These are phyloP conservation scores for Triplophysa tibetana DNA, from an alignment of 2,113 vertebrate genomes.

Conservation along the genomic window DNA sequence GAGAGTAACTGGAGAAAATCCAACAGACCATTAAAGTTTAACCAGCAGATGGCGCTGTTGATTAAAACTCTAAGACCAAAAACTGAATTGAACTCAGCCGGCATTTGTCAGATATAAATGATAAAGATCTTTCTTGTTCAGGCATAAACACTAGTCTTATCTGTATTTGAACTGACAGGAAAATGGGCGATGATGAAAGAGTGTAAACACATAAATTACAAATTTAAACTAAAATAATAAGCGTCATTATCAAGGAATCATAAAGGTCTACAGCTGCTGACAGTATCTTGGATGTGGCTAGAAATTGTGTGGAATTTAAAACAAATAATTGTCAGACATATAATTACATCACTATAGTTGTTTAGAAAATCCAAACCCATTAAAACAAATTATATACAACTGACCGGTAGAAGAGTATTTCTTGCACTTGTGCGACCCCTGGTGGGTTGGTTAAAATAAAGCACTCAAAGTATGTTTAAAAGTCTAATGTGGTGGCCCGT, in stretches of 20 bases:
- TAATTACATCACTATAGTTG: no score
- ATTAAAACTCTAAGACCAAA: slow-evolving; percentile 4
- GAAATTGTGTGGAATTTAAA: no score
- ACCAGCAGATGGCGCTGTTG: slow-evolving; percentile 53
- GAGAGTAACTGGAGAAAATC: neutral
- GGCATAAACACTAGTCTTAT: neutral
- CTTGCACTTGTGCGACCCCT: slow-evolving; percentile 29
- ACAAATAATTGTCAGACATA: no score
- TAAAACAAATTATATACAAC: neutral
- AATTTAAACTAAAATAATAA: no score
- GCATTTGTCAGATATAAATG: neutral
- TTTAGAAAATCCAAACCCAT: no score
- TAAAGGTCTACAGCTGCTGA: no score
- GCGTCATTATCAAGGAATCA: no score
- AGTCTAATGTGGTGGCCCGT: no score
- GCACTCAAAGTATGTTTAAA: neutral
- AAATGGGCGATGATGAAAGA: no score
- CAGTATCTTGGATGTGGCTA: no score
- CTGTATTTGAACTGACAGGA: no score
- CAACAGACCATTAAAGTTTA: neutral
- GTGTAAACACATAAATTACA: no score
- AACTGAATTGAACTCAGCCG: neutral
- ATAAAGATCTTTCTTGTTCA: neutral
- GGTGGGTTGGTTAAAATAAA: slow-evolving; percentile 8
- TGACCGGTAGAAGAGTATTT: neutral